phyloP scores from a whole-genome alignment of 2,888 invertebrate species.

The Orthonychiurus folsomi region DNA sequence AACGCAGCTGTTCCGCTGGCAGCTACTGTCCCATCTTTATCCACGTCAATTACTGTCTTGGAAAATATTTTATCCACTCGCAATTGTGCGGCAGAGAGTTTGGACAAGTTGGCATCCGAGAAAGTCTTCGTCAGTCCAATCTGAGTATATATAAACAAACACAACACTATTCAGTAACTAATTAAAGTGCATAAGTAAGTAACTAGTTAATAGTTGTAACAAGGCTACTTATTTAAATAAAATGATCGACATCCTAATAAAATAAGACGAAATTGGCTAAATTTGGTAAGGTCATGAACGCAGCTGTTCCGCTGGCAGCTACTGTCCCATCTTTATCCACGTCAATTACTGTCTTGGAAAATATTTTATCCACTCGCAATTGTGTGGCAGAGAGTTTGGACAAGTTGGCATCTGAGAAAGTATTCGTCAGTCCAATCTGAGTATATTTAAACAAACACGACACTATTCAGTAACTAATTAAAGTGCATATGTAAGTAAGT shows the following conservation, averaged over 20 bases:
- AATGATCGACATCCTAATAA: no score
- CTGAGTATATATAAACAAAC: not conserved
- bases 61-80: conserved; percentile 10
- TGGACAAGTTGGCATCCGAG: conserved; percentile 3
- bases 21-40: conserved; percentile 8
- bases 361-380: conserved; percentile 8
- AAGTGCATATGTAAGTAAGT: no score
- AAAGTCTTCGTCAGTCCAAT: not conserved
- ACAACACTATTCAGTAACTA: no score
- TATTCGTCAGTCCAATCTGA: not conserved
- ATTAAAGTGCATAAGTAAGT: no score
- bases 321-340: conserved; percentile 7
- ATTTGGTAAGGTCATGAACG: no score
- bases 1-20: conserved; percentile 7
- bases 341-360: conserved; percentile 9
- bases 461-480: no score
- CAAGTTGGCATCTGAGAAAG: conserved; percentile 4
- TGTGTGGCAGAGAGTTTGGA: not conserved
- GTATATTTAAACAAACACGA: no score
- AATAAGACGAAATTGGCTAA: no score
- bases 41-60: conserved; percentile 9
- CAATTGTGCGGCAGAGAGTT: not conserved
- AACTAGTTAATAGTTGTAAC: no score
- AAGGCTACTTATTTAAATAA: no score
- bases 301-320: conserved; percentile 10